Conservation (phyloP, 2,888 invertebrate species). For the Diarsia mendica region DNA sequence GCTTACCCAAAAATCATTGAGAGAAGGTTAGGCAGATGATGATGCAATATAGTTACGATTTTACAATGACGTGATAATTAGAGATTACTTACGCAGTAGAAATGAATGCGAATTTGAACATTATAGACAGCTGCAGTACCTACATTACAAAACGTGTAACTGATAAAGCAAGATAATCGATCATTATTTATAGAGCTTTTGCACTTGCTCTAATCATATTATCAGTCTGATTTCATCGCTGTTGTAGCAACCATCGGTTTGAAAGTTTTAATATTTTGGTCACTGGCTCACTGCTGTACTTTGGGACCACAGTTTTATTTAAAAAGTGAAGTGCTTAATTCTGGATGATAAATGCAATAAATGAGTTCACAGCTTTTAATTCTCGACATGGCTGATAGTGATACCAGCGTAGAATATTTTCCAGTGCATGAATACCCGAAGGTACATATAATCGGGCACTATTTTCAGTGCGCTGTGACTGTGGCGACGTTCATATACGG, state of each 20-base stretch:
- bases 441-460: background rate
- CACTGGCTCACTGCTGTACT: background rate
- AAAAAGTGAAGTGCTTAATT: background rate
- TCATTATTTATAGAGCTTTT: background rate
- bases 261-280: background rate
- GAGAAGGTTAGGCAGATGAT: background rate
- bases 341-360: background rate
- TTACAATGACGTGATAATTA: background rate
- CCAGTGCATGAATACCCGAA: background rate
- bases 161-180: constrained; percentile 25
- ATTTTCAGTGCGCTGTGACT: constrained; percentile 19
- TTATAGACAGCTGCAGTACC: background rate
- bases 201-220: background rate
- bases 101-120: background rate
- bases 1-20: background rate
- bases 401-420: background rate
- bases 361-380: background rate
- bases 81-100: background rate
- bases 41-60: background rate
- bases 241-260: background rate
- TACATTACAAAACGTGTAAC: background rate
- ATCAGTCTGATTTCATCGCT: constrained; percentile 13
- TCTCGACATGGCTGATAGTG: background rate
- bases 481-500: constrained; percentile 20
- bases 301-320: background rate